Percentiles rank a stretch among this genome's conserved stretches.
Conservation (phyloP, 2,888 invertebrate genomes). For the Drosophila austrosaltans region DNA sequence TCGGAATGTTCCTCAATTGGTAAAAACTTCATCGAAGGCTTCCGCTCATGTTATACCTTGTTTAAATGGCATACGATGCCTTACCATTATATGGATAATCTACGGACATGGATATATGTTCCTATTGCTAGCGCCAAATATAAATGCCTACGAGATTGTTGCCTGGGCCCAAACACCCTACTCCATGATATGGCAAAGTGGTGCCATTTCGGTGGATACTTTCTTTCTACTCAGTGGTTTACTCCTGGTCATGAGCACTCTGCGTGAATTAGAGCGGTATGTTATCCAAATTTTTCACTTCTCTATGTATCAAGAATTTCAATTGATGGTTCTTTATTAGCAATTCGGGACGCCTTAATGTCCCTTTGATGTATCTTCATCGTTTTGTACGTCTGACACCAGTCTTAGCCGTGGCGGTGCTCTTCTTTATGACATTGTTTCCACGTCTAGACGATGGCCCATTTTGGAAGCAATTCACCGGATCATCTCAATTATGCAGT, state of each 20-base stretch:
- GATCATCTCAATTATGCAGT: constrained; percentile 30
- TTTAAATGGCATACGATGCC: constrained; percentile 80
- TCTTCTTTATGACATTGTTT: constrained; percentile 83
- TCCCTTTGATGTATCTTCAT: constrained; percentile 74
- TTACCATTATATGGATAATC: constrained; percentile 83
- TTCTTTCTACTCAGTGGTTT: constrained; percentile 86
- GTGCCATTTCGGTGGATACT: constrained; percentile 85
- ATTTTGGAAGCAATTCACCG: constrained; percentile 73
- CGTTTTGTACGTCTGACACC: constrained; percentile 84
- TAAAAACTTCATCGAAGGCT: constrained; percentile 9
- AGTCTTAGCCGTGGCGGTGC: constrained; percentile 83
- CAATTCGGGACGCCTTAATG: constrained; percentile 60
- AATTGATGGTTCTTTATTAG: constrained; percentile 30
- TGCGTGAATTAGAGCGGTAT: constrained; percentile 64
- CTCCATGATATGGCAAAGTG: constrained; percentile 69
- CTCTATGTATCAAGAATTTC: background rate
- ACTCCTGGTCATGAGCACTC: constrained; percentile 81
- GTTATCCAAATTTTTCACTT: background rate
- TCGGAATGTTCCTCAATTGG: constrained; percentile 38
- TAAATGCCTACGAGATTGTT: constrained; percentile 46
- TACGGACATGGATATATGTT: constrained; percentile 72
- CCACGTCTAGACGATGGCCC: constrained; percentile 84
- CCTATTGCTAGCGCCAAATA: constrained; percentile 28
- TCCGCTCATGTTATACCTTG: constrained; percentile 75
- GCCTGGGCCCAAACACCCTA: constrained; percentile 44